Base-by-base conservation (phyloP, 2,113 vertebrate genomes). In the Megaleporinus macrocephalus region DNA sequence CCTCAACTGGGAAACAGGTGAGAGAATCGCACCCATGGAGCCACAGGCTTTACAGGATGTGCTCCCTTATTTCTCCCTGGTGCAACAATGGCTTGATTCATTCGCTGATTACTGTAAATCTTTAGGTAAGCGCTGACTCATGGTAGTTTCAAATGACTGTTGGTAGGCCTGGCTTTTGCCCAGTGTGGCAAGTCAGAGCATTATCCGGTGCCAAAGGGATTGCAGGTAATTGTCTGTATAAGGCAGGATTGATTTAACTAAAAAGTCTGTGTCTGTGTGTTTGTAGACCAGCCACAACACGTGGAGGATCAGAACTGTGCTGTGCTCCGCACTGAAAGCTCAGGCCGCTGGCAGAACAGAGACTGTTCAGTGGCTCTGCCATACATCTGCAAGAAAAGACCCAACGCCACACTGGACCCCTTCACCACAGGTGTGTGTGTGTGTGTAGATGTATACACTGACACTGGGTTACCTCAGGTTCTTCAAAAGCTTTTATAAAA, bases 1-100 rank as follows among this genome's bases (percentile, higher is more conserved):
- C 90, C 97, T 99, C 88, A 98, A 99, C 94, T 99, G 98, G 98
- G 97, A 99, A 89, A 92, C 89, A 69, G 97, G 98, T 98, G 89
- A 95, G 94, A 20, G n/a, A 49, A 51, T n/a, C 29, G 5, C 14
- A 5, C 12, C 55, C 6, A 6, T 41, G 29, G 41, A 55, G 5
- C 71, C 66, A 61, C 69, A 65, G 59, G 7, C 55, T 69, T 86
- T 51, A 61, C 24, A 63, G 26, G 29, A 24, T 71, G 74, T 24
- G 53, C 22, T 70, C 18, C 44, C 36, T 59, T 24, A 22, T 16
- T 36, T 59, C 66, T 36, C 65, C 61, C 49, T 1, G 36, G 26
- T 65, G 26, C 29, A 74, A 74, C 71, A 74, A 74, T 74, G 47
- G 44, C 47, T 22, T n/a, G 3, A 69, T 76, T 76, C 62, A 68